Evolutionary conservation across 2,888 invertebrate genomes (phyloP).

Genomic region (Oegoconia quadripuncta): DNA sequence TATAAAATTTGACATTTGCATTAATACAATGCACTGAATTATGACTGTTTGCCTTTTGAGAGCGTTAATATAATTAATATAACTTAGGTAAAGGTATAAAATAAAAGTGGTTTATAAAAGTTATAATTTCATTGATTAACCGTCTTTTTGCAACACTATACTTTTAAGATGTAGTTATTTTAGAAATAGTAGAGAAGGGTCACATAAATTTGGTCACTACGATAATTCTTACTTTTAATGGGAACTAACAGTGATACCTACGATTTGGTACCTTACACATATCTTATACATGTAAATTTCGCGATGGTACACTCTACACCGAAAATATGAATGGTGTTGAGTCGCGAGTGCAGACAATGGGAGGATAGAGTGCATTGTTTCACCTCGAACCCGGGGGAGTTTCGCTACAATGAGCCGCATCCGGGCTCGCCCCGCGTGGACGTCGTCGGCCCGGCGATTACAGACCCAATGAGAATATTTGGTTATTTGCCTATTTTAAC

Average conservation of each 20-base stretch:
- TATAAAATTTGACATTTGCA: slow-evolving; percentile 44
- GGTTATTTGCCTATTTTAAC: slow-evolving; percentile 19
- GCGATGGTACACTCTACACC: slow-evolving; percentile 15
- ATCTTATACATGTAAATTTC: slow-evolving; percentile 14
- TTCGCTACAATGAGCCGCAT: slow-evolving; percentile 77
- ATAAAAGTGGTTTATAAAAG: too few species aligned
- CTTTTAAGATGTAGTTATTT: too few species aligned
- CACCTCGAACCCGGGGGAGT: slow-evolving; percentile 66
- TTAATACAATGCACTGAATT: slow-evolving; percentile 39
- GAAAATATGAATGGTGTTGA: slow-evolving; percentile 26
- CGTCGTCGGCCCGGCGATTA: slow-evolving; percentile 19
- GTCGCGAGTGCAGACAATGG: slow-evolving; percentile 52
- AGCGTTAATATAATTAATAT: slow-evolving; percentile 3
- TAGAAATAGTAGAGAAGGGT: too few species aligned
- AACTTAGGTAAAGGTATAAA: slow-evolving; percentile 1
- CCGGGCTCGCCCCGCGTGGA: slow-evolving; percentile 51
- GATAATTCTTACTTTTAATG: too few species aligned
- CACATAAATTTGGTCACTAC: too few species aligned
- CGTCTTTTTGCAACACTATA: too few species aligned
- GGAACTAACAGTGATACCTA: too few species aligned
- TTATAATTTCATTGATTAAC: not conserved
- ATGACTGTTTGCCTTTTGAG: slow-evolving; percentile 16
- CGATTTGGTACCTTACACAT: not conserved
- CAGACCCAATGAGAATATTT: slow-evolving; percentile 37
- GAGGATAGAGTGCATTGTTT: slow-evolving; percentile 75